phyloP scores from a whole-genome alignment of 2,888 invertebrate species.

The Spodoptera exigua region DNA sequence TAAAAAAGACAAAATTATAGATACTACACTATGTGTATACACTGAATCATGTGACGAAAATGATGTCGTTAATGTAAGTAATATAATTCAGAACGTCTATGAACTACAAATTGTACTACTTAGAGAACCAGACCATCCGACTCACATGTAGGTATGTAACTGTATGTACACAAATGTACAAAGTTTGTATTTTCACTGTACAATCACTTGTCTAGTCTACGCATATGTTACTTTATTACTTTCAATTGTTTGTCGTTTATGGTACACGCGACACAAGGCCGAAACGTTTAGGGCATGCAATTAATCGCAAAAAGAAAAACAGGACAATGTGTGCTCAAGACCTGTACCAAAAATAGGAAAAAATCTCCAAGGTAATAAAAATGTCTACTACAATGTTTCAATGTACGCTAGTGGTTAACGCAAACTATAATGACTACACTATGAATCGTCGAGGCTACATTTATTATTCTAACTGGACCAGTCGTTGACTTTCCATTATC shows the following conservation, averaged over 20 bases:
- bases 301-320: conserved; percentile 70
- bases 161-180: conserved; percentile 24
- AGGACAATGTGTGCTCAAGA: conserved; percentile 58
- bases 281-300: conserved; percentile 76
- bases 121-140: conserved; percentile 16
- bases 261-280: conserved; percentile 74
- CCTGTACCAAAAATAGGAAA: conserved; percentile 39
- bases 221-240: conserved; percentile 77
- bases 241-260: conserved; percentile 82
- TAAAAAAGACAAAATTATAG: too few relatives aligned
- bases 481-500: conserved; percentile 79
- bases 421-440: conserved; percentile 39
- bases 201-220: conserved; percentile 68
- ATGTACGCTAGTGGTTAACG: conserved; percentile 28
- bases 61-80: background rate
- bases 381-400: conserved; percentile 12
- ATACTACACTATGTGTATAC: background rate
- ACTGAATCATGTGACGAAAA: background rate
- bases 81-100: background rate
- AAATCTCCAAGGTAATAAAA: conserved; percentile 42
- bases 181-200: conserved; percentile 58
- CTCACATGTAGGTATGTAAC: conserved; percentile 15
- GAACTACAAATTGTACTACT: background rate
- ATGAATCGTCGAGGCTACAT: conserved; percentile 59
- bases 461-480: conserved; percentile 68